A percentile compares a stretch with the other conserved stretches of the same genome.
Conservation (phyloP, 2,113 vertebrate species). For the Chaetura pelagica region DNA sequence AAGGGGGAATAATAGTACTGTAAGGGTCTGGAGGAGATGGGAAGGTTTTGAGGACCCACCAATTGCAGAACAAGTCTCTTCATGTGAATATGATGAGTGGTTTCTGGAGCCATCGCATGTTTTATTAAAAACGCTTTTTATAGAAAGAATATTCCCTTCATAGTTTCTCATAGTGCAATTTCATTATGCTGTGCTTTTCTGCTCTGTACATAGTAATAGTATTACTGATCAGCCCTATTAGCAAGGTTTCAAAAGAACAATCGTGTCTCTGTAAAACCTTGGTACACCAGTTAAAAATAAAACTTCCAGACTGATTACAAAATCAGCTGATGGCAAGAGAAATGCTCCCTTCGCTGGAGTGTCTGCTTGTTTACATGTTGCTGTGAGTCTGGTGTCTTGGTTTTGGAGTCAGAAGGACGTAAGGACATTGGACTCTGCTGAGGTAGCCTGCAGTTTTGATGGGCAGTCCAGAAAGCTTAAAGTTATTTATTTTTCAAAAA, state of each 20-base stretch:
- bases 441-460: not conserved
- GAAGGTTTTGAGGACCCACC: not conserved
- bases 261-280: constrained; percentile 47
- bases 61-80: not conserved
- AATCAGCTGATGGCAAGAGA: constrained; percentile 31
- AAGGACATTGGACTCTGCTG: constrained; percentile 14
- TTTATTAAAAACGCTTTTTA: constrained; percentile 62
- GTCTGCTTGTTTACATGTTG: not conserved
- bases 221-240: constrained; percentile 43
- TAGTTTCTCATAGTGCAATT: constrained; percentile 15
- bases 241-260: constrained; percentile 50
- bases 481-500: not conserved
- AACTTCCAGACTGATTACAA: constrained; percentile 23
- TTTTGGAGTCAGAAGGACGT: not conserved
- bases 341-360: not conserved
- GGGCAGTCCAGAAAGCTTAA: not conserved
- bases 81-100: not conserved
- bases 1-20: not conserved
- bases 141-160: not conserved
- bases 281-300: constrained; percentile 45
- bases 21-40: not conserved
- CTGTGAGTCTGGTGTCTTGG: not conserved
- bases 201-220: constrained; percentile 38
- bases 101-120: constrained; percentile 36
- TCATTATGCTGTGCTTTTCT: not conserved